A percentile compares a stretch with the other conserved stretches of the same genome.
phyloP scores from a whole-genome alignment of 2,888 invertebrate species.

The Byasa hedistus region DNA sequence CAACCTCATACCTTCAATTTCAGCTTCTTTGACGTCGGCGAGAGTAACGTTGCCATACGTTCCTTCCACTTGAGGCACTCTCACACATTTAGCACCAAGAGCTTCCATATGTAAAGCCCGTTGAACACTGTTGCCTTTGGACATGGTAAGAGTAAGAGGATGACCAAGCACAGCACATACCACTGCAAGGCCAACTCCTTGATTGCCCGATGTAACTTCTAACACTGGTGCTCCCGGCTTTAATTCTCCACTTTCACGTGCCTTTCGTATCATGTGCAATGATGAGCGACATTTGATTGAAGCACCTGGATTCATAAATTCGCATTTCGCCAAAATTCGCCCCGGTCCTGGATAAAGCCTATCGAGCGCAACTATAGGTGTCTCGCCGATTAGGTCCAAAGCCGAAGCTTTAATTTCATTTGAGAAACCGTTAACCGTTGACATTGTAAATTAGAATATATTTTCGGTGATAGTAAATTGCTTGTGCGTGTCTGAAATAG shows the following conservation, averaged over 20 bases:
- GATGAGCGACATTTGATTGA: conserved; percentile 72
- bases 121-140: conserved; percentile 68
- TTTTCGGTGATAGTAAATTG: conserved; percentile 6
- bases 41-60: conserved; percentile 69
- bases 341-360: conserved; percentile 67
- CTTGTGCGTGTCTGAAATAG: conserved; percentile 11
- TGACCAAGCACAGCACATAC: conserved; percentile 69
- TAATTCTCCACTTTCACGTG: conserved; percentile 53
- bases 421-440: conserved; percentile 34
- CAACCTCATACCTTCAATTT: conserved; percentile 55
- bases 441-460: conserved; percentile 6
- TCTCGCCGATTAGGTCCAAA: conserved; percentile 69
- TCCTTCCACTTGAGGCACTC: conserved; percentile 71
- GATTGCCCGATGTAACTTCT: conserved; percentile 72
- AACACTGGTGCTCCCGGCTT: conserved; percentile 61
- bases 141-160: conserved; percentile 69
- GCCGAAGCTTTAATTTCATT: conserved; percentile 69
- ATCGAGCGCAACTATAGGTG: conserved; percentile 70
- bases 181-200: conserved; percentile 70
- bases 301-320: conserved; percentile 73
- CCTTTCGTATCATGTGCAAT: conserved; percentile 61
- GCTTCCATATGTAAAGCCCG: conserved; percentile 74
- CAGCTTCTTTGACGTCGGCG: conserved; percentile 63
- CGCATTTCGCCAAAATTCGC: conserved; percentile 70
- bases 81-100: conserved; percentile 64